Percentiles rank a stretch among this genome's conserved stretches.
Evolutionary conservation across 2,113 vertebrate genomes (phyloP).

Genomic region (Lycocorax pyrrhopterus): DNA sequence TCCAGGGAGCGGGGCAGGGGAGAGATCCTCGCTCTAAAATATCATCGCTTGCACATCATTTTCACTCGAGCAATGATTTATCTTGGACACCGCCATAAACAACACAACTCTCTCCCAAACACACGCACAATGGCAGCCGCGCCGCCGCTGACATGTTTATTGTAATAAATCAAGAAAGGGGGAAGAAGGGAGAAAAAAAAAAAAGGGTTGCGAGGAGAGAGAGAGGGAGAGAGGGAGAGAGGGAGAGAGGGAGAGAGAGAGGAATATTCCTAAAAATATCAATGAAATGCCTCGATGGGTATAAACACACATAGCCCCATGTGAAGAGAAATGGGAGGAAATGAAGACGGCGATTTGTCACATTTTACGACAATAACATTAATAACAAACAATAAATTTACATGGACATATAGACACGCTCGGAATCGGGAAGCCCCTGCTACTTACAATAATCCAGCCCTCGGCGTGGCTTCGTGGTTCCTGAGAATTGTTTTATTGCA

Average conservation of each 20-base stretch:
- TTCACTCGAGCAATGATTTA: constrained; percentile 88
- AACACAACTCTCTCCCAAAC: constrained; percentile 91
- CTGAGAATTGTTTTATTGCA: constrained; percentile 94
- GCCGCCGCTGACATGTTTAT: constrained; percentile 90
- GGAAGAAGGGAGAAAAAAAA: neutral
- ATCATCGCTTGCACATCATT: constrained; percentile 86
- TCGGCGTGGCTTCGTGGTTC: constrained; percentile 86
- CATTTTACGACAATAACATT: constrained; percentile 95
- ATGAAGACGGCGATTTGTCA: constrained; percentile 88
- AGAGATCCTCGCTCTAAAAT: constrained; percentile 70
- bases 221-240: neutral
- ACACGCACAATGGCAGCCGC: constrained; percentile 86
- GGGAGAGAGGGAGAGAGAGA: neutral
- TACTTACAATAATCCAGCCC: constrained; percentile 96
- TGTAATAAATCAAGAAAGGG: constrained; percentile 93
- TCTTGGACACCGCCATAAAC: constrained; percentile 87
- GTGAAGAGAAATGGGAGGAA: constrained; percentile 80
- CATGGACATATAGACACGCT: constrained; percentile 82
- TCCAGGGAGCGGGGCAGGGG: constrained; percentile 68
- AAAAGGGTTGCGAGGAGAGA: constrained; percentile 54
- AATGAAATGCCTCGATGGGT: constrained; percentile 78
- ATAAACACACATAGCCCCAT: constrained; percentile 75
- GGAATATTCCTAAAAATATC: constrained; percentile 79
- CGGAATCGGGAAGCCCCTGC: constrained; percentile 82
- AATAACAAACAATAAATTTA: constrained; percentile 95